Conservation (phyloP, 2,113 vertebrate genomes). For the Grallaria varia region DNA sequence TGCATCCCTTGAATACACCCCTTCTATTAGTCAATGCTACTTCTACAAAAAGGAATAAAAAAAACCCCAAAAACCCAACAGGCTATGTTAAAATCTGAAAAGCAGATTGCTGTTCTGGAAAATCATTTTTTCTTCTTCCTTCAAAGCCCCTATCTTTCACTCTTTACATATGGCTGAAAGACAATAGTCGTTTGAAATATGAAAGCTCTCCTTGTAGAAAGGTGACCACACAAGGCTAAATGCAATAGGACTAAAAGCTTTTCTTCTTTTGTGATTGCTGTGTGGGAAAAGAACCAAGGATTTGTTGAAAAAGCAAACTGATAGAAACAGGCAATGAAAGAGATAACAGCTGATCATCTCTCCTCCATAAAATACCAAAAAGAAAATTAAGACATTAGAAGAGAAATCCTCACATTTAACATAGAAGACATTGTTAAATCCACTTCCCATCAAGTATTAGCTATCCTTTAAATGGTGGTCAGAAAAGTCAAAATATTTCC, state of each 20-base stretch:
- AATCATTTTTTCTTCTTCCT: not conserved
- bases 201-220: not conserved
- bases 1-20: not conserved
- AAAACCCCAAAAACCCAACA: not conserved
- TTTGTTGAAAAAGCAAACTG: not conserved
- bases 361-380: not conserved
- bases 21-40: not conserved
- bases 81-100: not conserved
- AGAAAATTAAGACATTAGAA: not conserved
- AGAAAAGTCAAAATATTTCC: not conserved
- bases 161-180: not conserved
- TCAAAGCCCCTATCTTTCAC: not conserved
- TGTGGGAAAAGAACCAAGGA: not conserved
- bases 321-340: not conserved
- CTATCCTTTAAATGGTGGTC: not conserved
- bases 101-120: not conserved
- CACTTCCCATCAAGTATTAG: not conserved
- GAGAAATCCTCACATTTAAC: not conserved
- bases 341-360: not conserved
- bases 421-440: not conserved
- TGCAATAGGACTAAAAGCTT: not conserved
- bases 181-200: not conserved
- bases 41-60: not conserved
- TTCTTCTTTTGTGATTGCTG: not conserved
- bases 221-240: not conserved